phyloP scores from a whole-genome alignment of 2,888 invertebrate genomes.

The Sycophila texana region DNA sequence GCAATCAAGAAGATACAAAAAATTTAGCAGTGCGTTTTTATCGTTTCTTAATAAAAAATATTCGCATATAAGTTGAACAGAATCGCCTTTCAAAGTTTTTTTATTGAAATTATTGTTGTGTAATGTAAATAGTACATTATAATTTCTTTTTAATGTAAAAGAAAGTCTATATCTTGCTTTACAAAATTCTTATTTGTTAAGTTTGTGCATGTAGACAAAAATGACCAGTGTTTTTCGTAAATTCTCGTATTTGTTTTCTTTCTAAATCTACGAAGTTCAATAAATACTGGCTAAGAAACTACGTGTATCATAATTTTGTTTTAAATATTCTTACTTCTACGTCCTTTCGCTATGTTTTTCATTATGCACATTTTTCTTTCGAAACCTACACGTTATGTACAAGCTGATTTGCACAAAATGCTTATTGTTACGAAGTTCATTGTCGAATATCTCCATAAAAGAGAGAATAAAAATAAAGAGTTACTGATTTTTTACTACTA shows the following conservation, averaged over 20 bases:
- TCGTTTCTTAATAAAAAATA: conserved; percentile 1
- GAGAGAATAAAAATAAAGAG: conserved; percentile 35
- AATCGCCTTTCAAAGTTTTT: conserved; percentile 8
- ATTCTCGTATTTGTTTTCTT: background rate
- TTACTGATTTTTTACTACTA: conserved; percentile 40
- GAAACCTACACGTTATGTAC: conserved; percentile 34
- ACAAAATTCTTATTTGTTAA: conserved; percentile 23
- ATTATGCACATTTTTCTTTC: conserved; percentile 30
- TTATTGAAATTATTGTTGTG: background rate
- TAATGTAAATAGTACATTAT: background rate
- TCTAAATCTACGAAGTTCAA: conserved; percentile 27
- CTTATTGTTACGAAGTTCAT: conserved; percentile 33
- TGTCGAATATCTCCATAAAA: conserved; percentile 17
- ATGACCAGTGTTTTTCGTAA: conserved; percentile 10
- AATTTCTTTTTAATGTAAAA: conserved; percentile 1
- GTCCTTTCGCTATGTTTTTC: conserved; percentile 17
- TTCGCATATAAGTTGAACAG: background rate
- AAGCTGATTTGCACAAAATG: conserved; percentile 14
- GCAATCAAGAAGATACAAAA: background rate
- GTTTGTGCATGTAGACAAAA: conserved; percentile 45
- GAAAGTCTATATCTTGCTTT: conserved; percentile 9
- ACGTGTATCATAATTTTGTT: conserved; percentile 24
- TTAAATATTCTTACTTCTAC: conserved; percentile 30
- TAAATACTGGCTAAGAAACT: conserved; percentile 44
- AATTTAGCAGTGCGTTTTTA: conserved; percentile 14